Conservation (phyloP, 2,113 vertebrate species). For the Pachypanchax playfairii region DNA sequence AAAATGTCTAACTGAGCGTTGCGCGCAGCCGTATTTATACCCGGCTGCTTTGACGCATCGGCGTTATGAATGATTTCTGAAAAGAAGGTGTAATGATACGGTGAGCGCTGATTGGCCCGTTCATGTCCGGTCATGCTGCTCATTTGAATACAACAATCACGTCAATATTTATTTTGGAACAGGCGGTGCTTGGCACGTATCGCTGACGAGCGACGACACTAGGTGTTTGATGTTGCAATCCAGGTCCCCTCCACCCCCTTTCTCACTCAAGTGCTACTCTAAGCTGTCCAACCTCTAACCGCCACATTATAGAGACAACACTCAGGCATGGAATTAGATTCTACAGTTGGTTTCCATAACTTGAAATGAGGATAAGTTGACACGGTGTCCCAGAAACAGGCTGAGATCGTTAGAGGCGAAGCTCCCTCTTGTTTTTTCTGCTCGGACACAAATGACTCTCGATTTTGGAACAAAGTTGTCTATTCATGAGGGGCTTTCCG, state of each 20-base stretch:
- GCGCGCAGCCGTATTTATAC: conserved; percentile 81
- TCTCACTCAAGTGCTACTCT: conserved; percentile 41
- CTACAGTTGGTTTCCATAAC: not conserved
- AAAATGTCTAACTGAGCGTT: conserved; percentile 71
- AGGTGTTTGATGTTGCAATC: conserved; percentile 66
- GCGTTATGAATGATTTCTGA: conserved; percentile 84
- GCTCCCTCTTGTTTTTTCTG: conserved; percentile 4
- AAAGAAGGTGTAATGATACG: conserved; percentile 81
- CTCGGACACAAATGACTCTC: conserved; percentile 18
- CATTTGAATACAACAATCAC: conserved; percentile 77
- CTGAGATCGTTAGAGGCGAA: conserved; percentile 6
- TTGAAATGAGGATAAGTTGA: conserved; percentile 8
- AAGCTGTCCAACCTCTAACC: not conserved
- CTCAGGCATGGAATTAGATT: not conserved
- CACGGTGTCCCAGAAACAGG: not conserved
- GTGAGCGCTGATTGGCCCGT: conserved; percentile 75
- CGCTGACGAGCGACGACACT: conserved; percentile 65
- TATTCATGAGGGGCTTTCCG: conserved; percentile 53
- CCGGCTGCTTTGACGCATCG: conserved; percentile 80
- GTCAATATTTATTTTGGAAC: conserved; percentile 79
- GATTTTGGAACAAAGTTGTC: conserved; percentile 34
- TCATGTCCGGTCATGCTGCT: conserved; percentile 58
- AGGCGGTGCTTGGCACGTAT: conserved; percentile 58
- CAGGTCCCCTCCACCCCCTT: conserved; percentile 26
- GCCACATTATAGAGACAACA: not conserved